Evolutionary conservation across 2,797 vertebrate genomes (phyloP).

Genomic region (Aplochiton taeniatus): DNA sequence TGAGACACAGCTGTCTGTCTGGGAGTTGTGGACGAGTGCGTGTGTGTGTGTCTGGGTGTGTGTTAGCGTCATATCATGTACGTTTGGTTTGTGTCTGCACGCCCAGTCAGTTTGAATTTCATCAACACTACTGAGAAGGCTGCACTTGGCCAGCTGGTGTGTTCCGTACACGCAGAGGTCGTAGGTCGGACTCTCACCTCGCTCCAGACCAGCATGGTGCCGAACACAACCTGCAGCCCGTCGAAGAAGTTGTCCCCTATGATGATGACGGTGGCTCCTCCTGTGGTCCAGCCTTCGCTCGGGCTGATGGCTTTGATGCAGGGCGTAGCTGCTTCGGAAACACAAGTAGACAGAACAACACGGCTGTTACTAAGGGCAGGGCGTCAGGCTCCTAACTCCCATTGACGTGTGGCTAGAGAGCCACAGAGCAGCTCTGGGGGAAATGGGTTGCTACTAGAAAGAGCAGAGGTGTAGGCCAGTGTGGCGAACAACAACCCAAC

Average conservation of each 20-base stretch:
- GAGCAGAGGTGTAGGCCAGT: too few species aligned
- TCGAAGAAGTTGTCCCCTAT: constrained; percentile 98
- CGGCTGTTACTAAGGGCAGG: constrained; percentile 32
- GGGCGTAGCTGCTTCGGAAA: constrained; percentile 87
- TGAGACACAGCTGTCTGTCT: constrained; percentile 14
- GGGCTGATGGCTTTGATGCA: constrained; percentile 98
- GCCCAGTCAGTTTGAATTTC: neutral
- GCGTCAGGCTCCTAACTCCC: neutral
- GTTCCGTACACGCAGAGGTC: neutral
- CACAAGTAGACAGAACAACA: constrained; percentile 18
- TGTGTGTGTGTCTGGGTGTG: constrained; percentile 5
- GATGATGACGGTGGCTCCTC: constrained; percentile 93
- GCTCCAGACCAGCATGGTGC: constrained; percentile 94
- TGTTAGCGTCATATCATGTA: neutral
- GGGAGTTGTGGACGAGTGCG: constrained; percentile 8
- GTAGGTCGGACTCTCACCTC: constrained; percentile 75
- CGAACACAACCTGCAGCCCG: constrained; percentile 93
- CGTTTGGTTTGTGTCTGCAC: neutral
- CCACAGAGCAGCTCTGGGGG: too few species aligned
- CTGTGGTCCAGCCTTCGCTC: constrained; percentile 94
- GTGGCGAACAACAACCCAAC: too few species aligned
- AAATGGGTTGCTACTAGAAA: too few species aligned
- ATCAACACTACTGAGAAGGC: neutral
- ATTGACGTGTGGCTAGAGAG: too few species aligned
- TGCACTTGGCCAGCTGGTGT: neutral